Conservation (phyloP, 2,888 invertebrate genomes). For the Lasioglossum figueresi region DNA sequence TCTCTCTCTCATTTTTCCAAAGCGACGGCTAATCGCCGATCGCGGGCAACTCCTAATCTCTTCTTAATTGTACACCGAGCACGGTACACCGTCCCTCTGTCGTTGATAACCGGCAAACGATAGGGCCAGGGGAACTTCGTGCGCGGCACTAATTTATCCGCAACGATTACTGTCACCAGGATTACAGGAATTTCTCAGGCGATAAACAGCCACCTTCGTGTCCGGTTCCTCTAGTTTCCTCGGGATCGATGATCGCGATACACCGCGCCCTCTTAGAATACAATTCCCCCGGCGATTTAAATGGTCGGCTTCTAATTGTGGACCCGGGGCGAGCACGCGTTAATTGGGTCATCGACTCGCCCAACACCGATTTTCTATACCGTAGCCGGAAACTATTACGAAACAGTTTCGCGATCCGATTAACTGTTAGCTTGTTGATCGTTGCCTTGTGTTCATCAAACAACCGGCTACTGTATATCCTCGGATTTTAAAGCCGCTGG, state of each 20-base stretch:
- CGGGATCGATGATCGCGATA: constrained; percentile 23
- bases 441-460: background rate
- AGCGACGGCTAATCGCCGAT: constrained; percentile 53
- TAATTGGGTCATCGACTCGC: constrained; percentile 11
- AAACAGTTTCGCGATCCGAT: constrained; percentile 15
- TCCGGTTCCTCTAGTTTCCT: constrained; percentile 1
- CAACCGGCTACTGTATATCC: background rate
- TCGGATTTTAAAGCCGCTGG: background rate
- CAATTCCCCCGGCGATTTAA: background rate
- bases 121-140: constrained; percentile 51
- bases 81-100: constrained; percentile 24
- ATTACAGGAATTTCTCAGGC: constrained; percentile 55
- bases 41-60: constrained; percentile 60
- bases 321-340: background rate
- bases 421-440: constrained; percentile 21
- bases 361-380: constrained; percentile 7
- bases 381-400: constrained; percentile 15
- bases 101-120: constrained; percentile 62
- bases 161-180: constrained; percentile 57
- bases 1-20: constrained; percentile 37
- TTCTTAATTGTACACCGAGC: constrained; percentile 64
- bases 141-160: constrained; percentile 57
- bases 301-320: constrained; percentile 31
- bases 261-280: constrained; percentile 3
- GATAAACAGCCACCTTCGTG: constrained; percentile 36